phyloP scores from a whole-genome alignment of 37 sponge, comb jelly and placozoan species.

The Aplysina aerophoba region DNA sequence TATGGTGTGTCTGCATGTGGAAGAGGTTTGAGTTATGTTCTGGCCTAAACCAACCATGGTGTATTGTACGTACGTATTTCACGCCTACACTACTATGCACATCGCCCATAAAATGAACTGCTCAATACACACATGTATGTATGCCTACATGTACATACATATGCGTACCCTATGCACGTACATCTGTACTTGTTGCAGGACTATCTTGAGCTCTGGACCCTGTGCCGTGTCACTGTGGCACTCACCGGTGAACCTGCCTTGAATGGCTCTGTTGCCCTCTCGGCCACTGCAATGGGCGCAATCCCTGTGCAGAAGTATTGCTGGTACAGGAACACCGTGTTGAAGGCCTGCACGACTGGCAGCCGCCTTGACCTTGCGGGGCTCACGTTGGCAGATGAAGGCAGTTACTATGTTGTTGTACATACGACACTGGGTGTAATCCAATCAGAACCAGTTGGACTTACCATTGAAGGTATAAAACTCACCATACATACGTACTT shows the following conservation, averaged over 20 bases:
- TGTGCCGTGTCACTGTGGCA: not conserved
- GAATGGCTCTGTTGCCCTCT: not conserved
- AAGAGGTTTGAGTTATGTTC: no score
- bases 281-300: not conserved
- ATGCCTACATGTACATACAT: no score
- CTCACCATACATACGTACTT: no score
- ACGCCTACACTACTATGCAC: no score
- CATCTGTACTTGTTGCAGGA: not conserved
- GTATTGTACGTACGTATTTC: no score
- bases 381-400: slow-evolving; percentile 3
- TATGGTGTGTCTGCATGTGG: no score
- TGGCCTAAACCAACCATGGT: no score
- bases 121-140: no score
- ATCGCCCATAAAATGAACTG: no score
- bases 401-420: not conserved
- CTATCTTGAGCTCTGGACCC: not conserved
- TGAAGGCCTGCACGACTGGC: not conserved
- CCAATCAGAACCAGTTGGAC: not conserved
- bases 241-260: not conserved
- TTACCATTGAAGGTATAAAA: not conserved
- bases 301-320: slow-evolving; percentile 1
- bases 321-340: not conserved
- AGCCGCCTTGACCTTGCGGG: not conserved
- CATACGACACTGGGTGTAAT: not conserved
- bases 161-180: no score